Percentiles rank a stretch among this genome's conserved stretches.
Evolutionary conservation across 1,140 invertebrate species (phyloP).

Genomic region (Alviniconcha marisindica): DNA sequence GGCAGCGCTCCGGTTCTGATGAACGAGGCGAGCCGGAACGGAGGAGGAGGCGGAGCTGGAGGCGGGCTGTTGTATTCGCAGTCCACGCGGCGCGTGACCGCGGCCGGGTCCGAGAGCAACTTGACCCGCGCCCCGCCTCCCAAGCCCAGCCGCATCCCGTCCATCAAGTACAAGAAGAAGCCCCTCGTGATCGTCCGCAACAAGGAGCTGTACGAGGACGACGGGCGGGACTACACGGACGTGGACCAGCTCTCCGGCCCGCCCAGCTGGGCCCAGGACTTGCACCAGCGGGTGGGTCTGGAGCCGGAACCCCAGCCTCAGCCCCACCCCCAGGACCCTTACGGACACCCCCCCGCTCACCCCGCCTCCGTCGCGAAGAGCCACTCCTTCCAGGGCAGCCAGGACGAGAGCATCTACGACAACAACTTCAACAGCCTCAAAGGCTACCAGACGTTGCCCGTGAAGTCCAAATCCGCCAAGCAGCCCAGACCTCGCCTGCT

Average conservation of each 20-base stretch:
- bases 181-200: constrained; percentile 66
- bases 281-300: constrained; percentile 15
- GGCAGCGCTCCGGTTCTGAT: constrained; percentile 80
- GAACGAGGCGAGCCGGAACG: constrained; percentile 67
- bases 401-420: constrained; percentile 51
- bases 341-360: background rate
- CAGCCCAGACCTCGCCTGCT: background rate
- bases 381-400: constrained; percentile 34
- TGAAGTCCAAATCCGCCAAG: constrained; percentile 20
- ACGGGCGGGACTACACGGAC: constrained; percentile 73
- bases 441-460: constrained; percentile 42
- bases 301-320: too few relatives aligned
- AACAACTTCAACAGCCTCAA: constrained; percentile 59
- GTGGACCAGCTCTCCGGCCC: constrained; percentile 67
- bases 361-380: constrained; percentile 30
- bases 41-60: constrained; percentile 19
- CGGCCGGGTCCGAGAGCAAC: constrained; percentile 67
- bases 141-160: constrained; percentile 84
- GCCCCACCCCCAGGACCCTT: constrained; percentile 21
- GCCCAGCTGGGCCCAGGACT: constrained; percentile 63
- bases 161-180: constrained; percentile 68
- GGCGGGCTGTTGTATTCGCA: constrained; percentile 30
- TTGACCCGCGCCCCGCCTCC: constrained; percentile 80
- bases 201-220: constrained; percentile 66
- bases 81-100: constrained; percentile 39